Evolutionary conservation across 23 tunicate species (phyloP), one percentile per base, ranked within the genome.

Genomic region (Styela clava): DNA sequence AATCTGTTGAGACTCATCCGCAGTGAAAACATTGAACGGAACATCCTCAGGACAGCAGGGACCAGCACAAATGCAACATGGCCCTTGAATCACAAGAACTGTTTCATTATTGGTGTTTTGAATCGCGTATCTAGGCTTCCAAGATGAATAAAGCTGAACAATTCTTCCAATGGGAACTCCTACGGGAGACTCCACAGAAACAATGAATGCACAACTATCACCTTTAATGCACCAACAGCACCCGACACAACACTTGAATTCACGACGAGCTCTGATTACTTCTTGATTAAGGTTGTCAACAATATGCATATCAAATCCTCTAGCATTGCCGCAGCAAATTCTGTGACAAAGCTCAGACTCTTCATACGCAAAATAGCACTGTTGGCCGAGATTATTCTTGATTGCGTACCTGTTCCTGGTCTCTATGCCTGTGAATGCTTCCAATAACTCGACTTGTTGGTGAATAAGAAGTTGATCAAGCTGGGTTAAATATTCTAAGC

Each of bases 41-140:
- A 93, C 83, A 69, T 93, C 98, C 61, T 84, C 80, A 2, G 98
- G 83, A 52, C 98, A 93, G 84, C 98, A 93, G 0, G 89, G 89
- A 2, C 98, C 98, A 31, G 82, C 83, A 78, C 98, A 93, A 22
- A 93, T 79, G 70, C 98, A 93, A 64, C 98, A 93, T 2, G 98
- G 98, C 1, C 98, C 98, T 64, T 87, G 74, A 76, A 93, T 93
- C 7, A 82, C 79, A 73, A 93, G 84, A n/a, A 93, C 61, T 29
- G 88, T 32, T 16, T 88, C 65, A 25, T 81, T 88, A 62, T 69
- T 77, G 5, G 93, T 79, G 68, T 93, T 91, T 19, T 22, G 71
- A 19, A 93, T 76, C 0, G 69, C 83, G 69, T 87, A 93, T 44
- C 82, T 61, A 5, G 98, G 92, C 68, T 71, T 63, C 98, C 98